Evolutionary conservation across 2,797 vertebrate genomes (phyloP).

Genomic region (Leucoraja ocellata): DNA sequence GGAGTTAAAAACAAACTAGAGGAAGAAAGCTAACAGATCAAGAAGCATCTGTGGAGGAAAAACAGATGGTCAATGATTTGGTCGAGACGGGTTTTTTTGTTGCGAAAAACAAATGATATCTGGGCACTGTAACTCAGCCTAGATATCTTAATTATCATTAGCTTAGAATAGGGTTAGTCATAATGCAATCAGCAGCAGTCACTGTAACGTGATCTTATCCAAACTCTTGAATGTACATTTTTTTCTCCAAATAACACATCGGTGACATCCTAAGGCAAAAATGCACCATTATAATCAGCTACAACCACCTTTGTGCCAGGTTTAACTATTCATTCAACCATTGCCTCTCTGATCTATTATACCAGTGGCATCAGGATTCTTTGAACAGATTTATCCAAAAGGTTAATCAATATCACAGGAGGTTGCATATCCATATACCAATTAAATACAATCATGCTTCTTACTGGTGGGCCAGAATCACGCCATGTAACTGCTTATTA

Average conservation of each 20-base stretch:
- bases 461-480: background rate
- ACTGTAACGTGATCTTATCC: background rate
- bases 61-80: no score
- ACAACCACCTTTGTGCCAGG: no score
- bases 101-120: background rate
- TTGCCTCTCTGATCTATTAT: background rate
- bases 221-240: no score
- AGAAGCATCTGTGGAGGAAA: no score
- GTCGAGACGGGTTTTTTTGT: no score
- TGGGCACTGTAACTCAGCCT: background rate
- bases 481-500: background rate
- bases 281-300: no score
- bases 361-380: background rate
- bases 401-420: background rate
- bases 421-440: background rate
- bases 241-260: no score
- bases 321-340: no score
- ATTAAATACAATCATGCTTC: background rate
- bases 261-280: no score
- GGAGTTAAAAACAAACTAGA: no score
- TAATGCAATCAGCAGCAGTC: background rate
- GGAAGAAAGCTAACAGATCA: no score
- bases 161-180: background rate
- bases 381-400: background rate
- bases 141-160: background rate